These are phyloP conservation scores for Orthonevra nobilis DNA, from an alignment of 2,888 invertebrate species.

Conservation along the genomic window DNA sequence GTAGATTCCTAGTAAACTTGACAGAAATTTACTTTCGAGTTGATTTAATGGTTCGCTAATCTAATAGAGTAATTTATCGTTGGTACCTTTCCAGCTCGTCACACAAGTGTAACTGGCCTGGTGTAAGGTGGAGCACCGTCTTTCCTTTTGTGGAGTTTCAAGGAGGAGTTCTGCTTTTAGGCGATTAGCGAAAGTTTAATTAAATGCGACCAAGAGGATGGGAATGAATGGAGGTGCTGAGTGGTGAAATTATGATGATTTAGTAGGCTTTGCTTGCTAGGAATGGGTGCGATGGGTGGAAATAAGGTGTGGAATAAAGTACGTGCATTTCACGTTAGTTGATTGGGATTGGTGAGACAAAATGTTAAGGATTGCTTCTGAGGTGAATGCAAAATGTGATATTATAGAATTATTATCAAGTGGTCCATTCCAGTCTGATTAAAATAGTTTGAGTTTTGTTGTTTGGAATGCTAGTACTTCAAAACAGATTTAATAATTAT, in stretches of 20 bases:
- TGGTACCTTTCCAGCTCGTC: slow-evolving; percentile 17
- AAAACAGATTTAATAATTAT: no score
- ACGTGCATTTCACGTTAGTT: not conserved
- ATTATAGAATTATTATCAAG: no score
- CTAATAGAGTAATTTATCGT: slow-evolving; percentile 69
- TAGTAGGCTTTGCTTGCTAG: not conserved
- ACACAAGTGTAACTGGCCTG: slow-evolving; percentile 10
- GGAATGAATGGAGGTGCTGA: slow-evolving; percentile 62
- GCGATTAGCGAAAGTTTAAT: slow-evolving; percentile 70
- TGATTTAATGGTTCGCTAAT: slow-evolving; percentile 71
- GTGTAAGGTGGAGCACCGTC: slow-evolving; percentile 8
- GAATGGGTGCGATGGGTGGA: not conserved
- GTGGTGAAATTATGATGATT: slow-evolving; percentile 67
- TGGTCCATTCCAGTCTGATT: no score
- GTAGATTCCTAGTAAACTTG: slow-evolving; percentile 64
- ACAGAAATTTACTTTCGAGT: slow-evolving; percentile 69
- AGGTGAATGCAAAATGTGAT: no score
- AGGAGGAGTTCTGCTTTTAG: slow-evolving; percentile 54
- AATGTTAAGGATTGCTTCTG: no score
- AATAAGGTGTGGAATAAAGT: not conserved
- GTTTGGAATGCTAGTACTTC: no score
- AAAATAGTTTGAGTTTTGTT: no score
- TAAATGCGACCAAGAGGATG: slow-evolving; percentile 53
- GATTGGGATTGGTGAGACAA: no score
- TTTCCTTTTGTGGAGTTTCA: slow-evolving; percentile 26